Conservation (phyloP, 2,888 invertebrate species). For the Noctua fimbriata region DNA sequence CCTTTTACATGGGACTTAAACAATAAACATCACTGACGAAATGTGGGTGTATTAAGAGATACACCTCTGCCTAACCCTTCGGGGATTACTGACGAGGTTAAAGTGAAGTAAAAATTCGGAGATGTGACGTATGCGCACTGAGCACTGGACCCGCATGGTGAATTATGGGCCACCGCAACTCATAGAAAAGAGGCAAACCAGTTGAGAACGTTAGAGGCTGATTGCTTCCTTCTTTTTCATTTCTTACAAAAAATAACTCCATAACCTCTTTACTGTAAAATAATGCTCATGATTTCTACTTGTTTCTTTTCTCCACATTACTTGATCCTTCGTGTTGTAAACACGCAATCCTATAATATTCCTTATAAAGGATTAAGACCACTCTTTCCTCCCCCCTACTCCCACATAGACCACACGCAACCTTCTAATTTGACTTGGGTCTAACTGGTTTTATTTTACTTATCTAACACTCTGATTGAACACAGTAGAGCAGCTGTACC, state of each 20-base stretch:
- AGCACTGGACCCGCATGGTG: neutral
- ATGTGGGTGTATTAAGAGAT: neutral
- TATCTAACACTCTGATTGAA: neutral
- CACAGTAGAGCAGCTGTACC: neutral
- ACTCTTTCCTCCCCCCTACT: too few species aligned
- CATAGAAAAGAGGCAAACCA: too few species aligned
- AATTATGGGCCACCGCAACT: too few species aligned
- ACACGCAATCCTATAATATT: conserved; percentile 42
- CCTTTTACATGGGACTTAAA: neutral
- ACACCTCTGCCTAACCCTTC: neutral
- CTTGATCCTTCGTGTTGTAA: neutral
- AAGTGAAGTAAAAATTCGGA: neutral
- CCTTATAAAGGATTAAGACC: conserved; percentile 16
- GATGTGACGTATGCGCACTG: neutral
- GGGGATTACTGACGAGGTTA: neutral
- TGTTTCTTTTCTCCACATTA: neutral
- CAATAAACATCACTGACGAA: neutral
- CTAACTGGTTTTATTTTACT: neutral
- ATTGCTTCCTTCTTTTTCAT: too few species aligned
- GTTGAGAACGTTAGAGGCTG: too few species aligned
- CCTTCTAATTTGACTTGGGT: neutral
- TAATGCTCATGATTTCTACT: neutral
- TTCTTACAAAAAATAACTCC: neutral
- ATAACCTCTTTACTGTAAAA: neutral
- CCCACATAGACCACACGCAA: conserved; percentile 31